These are phyloP conservation scores for Tenthredo mesomela DNA, from an alignment of 2,888 invertebrate species.

Conservation along the genomic window DNA sequence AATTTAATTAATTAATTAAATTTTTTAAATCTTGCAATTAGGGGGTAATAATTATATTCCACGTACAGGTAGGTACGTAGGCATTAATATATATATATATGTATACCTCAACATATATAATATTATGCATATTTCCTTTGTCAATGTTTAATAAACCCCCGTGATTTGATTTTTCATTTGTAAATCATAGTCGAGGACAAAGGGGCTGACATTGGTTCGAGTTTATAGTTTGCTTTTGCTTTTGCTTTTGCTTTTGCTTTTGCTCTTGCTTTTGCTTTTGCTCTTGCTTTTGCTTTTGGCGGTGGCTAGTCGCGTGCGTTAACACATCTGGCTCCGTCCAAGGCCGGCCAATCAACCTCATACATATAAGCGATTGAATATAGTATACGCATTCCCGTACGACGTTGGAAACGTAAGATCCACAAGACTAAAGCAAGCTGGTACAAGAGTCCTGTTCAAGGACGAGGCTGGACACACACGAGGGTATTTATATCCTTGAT, in stretches of 20 bases:
- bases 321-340: conserved; percentile 73
- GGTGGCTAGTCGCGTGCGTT: conserved; percentile 46
- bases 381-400: neutral
- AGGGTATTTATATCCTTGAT: conserved; percentile 28
- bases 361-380: conserved; percentile 1
- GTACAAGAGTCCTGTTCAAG: conserved; percentile 45
- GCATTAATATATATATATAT: neutral
- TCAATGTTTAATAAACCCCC: neutral
- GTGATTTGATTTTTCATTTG: conserved; percentile 5
- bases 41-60: neutral
- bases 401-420: conserved; percentile 23
- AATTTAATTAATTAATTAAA: neutral
- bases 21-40: neutral
- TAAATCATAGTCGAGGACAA: conserved; percentile 22
- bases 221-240: conserved; percentile 25
- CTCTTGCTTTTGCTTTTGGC: conserved; percentile 19
- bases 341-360: conserved; percentile 75
- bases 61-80: neutral
- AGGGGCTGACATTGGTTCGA: conserved; percentile 44
- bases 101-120: neutral
- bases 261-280: conserved; percentile 8
- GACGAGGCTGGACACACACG: neutral
- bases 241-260: neutral
- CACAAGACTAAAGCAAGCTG: conserved; percentile 19
- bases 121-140: neutral